A percentile compares a stretch with the other conserved stretches of the same genome.
phyloP scores from a whole-genome alignment of 2,113 vertebrate species.

The Motacilla tschutschensis region DNA sequence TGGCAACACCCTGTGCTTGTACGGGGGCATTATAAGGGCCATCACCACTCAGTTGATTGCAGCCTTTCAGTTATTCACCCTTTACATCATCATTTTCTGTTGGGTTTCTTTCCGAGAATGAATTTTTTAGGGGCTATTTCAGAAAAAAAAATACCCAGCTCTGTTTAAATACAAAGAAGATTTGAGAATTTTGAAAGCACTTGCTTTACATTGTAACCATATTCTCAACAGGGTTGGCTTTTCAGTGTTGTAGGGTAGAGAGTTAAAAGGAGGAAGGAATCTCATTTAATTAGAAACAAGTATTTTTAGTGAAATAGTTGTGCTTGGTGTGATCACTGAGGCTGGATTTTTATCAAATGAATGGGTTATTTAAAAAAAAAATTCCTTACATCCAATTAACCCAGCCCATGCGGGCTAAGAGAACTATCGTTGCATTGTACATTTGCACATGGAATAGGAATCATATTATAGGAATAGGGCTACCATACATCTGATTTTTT shows the following conservation, averaged over 20 bases:
- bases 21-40: not conserved
- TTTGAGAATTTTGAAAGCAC: not conserved
- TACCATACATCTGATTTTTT: slow-evolving; percentile 42
- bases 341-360: slow-evolving; percentile 43
- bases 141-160: not conserved
- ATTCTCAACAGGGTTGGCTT: not conserved
- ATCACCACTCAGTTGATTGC: not conserved
- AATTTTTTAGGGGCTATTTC: not conserved
- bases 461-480: not conserved
- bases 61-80: not conserved
- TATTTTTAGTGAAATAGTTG: not conserved
- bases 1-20: not conserved
- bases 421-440: slow-evolving; percentile 47
- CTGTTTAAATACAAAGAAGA: not conserved
- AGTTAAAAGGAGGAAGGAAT: not conserved
- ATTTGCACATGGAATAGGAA: slow-evolving; percentile 16
- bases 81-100: not conserved
- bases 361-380: not conserved
- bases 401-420: not conserved
- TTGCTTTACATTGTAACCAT: not conserved
- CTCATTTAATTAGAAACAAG: not conserved
- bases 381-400: slow-evolving; percentile 26
- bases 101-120: not conserved
- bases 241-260: not conserved
- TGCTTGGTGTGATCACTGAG: not conserved